phyloP scores from a whole-genome alignment of 2,113 vertebrate genomes.

The Ictidomys tridecemlineatus region DNA sequence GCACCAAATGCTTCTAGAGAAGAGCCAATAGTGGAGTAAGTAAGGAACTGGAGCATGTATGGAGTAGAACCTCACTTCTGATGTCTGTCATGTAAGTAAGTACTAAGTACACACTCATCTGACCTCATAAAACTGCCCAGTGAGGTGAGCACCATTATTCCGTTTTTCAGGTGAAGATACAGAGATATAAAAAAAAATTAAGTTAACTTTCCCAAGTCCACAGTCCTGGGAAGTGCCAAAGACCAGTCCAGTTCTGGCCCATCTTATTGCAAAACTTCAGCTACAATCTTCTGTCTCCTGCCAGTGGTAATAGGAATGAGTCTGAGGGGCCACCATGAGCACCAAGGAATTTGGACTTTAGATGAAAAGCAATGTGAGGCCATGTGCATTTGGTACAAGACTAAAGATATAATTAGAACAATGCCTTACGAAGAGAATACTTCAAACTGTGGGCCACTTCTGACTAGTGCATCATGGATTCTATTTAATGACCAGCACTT shows the following conservation, averaged over 20 bases:
- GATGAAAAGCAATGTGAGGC: neutral
- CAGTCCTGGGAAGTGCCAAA: neutral
- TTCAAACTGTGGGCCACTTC: neutral
- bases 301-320: neutral
- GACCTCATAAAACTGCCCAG: neutral
- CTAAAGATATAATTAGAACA: neutral
- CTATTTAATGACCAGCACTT: neutral
- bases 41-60: neutral
- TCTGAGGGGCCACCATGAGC: neutral
- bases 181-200: neutral
- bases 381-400: neutral
- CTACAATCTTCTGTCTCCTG: neutral
- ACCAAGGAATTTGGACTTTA: neutral
- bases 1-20: neutral
- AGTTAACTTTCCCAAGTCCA: neutral
- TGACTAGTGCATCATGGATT: neutral
- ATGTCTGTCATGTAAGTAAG: too few species aligned
- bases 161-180: neutral
- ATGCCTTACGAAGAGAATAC: neutral
- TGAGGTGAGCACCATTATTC: too few species aligned
- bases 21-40: neutral
- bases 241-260: neutral
- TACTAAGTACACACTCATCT: neutral
- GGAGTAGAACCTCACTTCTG: neutral
- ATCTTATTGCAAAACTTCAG: neutral